A percentile compares a stretch with the other conserved stretches of the same genome.
Conservation (phyloP, 1,140 invertebrate genomes). For the Rhynchophorus ferrugineus region DNA sequence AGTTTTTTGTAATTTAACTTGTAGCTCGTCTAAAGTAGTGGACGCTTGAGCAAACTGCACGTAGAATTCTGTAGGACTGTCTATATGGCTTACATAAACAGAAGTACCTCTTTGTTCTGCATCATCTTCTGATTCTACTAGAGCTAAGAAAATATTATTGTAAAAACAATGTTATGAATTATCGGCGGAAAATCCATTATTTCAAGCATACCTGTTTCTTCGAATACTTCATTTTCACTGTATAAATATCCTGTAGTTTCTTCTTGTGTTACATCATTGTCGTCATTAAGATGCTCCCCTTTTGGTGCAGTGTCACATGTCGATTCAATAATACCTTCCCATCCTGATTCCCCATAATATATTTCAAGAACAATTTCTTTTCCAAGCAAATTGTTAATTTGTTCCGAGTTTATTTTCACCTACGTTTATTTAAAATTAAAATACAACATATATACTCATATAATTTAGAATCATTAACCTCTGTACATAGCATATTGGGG, state of each 20-base stretch:
- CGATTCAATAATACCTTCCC: conserved; percentile 25
- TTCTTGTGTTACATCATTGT: conserved; percentile 1
- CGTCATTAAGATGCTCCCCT: neutral
- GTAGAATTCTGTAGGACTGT: conserved; percentile 60
- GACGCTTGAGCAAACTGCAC: conserved; percentile 48
- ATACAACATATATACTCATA: too few relatives aligned
- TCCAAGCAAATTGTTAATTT: conserved; percentile 22
- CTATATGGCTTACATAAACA: conserved; percentile 54
- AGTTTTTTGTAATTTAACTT: conserved; percentile 52
- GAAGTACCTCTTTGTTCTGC: conserved; percentile 7
- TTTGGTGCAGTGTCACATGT: neutral
- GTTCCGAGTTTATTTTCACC: too few relatives aligned
- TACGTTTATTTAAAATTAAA: too few relatives aligned
- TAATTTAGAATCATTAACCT: conserved; percentile 26
- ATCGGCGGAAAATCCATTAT: neutral
- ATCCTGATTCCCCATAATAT: conserved; percentile 26
- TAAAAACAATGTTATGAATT: neutral
- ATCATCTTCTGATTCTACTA: neutral
- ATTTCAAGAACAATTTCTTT: conserved; percentile 27
- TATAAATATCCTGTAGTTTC: neutral
- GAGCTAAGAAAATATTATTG: neutral
- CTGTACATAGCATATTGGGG: conserved; percentile 26
- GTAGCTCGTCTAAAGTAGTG: conserved; percentile 46
- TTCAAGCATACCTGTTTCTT: neutral
- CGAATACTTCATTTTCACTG: neutral